A percentile compares a stretch with the other conserved stretches of the same genome.
Evolutionary conservation across 2,888 invertebrate genomes (phyloP).

Genomic region (Lampropteryx suffumata): DNA sequence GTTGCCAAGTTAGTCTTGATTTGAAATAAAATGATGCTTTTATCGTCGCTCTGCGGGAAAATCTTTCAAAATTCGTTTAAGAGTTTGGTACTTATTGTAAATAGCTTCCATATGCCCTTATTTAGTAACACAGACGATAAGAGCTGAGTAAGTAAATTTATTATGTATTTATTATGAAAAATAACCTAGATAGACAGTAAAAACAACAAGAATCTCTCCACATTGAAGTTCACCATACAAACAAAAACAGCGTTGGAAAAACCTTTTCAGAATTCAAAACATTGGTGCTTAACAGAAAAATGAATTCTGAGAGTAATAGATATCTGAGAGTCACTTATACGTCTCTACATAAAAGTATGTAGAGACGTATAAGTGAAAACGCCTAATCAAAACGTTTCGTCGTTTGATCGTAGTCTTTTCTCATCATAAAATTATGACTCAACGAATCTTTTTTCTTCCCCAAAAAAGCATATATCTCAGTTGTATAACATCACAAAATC

Average conservation of each 20-base stretch:
- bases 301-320: constrained; percentile 15
- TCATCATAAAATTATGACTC: no score
- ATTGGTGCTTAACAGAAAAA: constrained; percentile 17
- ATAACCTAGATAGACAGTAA: neutral
- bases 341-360: no score
- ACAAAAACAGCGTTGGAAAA: constrained; percentile 23
- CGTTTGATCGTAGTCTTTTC: no score
- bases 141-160: neutral
- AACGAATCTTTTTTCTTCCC: no score
- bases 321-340: no score
- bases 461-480: no score
- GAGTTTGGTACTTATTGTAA: neutral
- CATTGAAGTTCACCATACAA: constrained; percentile 6
- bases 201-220: constrained; percentile 1
- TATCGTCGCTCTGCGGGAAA: constrained; percentile 13
- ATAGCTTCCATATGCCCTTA: no score
- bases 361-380: no score
- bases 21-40: constrained; percentile 36
- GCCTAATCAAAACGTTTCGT: no score
- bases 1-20: constrained; percentile 36
- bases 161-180: neutral
- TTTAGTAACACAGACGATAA: no score
- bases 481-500: no score
- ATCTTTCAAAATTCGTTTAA: neutral
- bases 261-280: constrained; percentile 22